phyloP scores from a whole-genome alignment of 2,888 invertebrate species.

The Sialis lutaria region DNA sequence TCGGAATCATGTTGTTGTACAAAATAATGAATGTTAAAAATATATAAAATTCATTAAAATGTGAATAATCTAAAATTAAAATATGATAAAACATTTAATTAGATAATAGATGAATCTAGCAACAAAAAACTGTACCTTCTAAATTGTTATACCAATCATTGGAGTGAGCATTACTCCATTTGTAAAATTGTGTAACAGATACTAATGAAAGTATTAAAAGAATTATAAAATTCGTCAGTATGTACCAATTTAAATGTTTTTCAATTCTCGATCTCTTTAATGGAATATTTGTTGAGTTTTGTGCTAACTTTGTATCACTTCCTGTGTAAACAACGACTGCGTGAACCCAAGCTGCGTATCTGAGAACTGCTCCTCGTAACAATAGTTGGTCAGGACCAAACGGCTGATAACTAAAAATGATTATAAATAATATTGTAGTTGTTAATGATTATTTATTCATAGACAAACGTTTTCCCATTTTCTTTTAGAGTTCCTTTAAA shows the following conservation, averaged over 20 bases:
- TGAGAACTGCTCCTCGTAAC: slow-evolving; percentile 85
- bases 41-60: slow-evolving; percentile 34
- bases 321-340: slow-evolving; percentile 94
- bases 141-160: slow-evolving; percentile 78
- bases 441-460: slow-evolving; percentile 4
- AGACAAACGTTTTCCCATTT: slow-evolving; percentile 45
- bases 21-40: slow-evolving; percentile 96
- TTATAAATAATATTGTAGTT: neutral
- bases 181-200: slow-evolving; percentile 70
- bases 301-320: slow-evolving; percentile 97
- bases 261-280: slow-evolving; percentile 90
- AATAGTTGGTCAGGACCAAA: slow-evolving; percentile 89
- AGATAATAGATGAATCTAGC: too few relatives aligned
- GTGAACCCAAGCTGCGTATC: slow-evolving; percentile 93
- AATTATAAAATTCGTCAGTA: slow-evolving; percentile 85
- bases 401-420: slow-evolving; percentile 26
- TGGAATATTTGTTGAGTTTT: slow-evolving; percentile 75
- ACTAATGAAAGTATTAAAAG: slow-evolving; percentile 67
- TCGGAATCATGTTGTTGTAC: slow-evolving; percentile 98
- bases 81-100: too few relatives aligned
- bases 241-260: slow-evolving; percentile 81
- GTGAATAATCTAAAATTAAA: too few relatives aligned
- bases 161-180: slow-evolving; percentile 47
- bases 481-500: slow-evolving; percentile 84
- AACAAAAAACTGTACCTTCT: slow-evolving; percentile 31